A percentile compares a stretch with the other conserved stretches of the same genome.
Conservation (phyloP, 37 sponge, comb jelly and placozoan species). For the Ephydatia muelleri region DNA sequence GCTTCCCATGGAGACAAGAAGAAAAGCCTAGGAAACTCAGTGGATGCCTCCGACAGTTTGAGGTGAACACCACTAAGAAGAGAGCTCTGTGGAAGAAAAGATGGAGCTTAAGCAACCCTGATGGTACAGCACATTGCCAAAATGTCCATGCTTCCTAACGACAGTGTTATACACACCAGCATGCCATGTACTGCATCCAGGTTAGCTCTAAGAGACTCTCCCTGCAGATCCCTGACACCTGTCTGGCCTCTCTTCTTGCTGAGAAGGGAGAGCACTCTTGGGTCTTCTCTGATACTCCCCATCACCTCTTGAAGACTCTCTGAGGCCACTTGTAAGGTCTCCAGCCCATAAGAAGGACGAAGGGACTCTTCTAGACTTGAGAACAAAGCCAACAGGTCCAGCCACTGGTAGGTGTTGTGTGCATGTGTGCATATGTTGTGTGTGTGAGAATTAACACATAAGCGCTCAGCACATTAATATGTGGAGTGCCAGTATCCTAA, state of each 20-base stretch:
- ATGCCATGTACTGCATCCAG: constrained; percentile 6
- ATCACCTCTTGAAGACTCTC: constrained; percentile 45
- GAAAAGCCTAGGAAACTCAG: constrained; percentile 47
- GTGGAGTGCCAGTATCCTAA: neutral
- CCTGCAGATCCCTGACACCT: constrained; percentile 78
- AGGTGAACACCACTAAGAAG: constrained; percentile 12
- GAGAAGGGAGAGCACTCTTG: constrained; percentile 54
- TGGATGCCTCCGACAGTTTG: constrained; percentile 13
- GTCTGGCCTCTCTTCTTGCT: constrained; percentile 62
- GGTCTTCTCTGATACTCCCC: constrained; percentile 46
- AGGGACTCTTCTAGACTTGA: neutral
- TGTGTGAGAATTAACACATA: neutral
- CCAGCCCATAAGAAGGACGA: constrained; percentile 21
- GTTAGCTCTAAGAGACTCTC: constrained; percentile 48
- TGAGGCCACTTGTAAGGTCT: constrained; percentile 50
- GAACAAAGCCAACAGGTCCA: constrained; percentile 46
- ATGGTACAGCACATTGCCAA: neutral
- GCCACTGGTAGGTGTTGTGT: constrained; percentile 48
- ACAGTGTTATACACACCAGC: constrained; percentile 22
- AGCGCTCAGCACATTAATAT: neutral
- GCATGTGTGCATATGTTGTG: neutral
- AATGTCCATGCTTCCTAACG: neutral
- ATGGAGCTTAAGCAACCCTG: neutral
- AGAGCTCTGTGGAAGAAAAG: constrained; percentile 8
- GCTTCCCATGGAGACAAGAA: constrained; percentile 39